A percentile compares a stretch with the other conserved stretches of the same genome.
Evolutionary conservation across 2,113 vertebrate genomes (phyloP).

Genomic region (Pelusios castaneus): DNA sequence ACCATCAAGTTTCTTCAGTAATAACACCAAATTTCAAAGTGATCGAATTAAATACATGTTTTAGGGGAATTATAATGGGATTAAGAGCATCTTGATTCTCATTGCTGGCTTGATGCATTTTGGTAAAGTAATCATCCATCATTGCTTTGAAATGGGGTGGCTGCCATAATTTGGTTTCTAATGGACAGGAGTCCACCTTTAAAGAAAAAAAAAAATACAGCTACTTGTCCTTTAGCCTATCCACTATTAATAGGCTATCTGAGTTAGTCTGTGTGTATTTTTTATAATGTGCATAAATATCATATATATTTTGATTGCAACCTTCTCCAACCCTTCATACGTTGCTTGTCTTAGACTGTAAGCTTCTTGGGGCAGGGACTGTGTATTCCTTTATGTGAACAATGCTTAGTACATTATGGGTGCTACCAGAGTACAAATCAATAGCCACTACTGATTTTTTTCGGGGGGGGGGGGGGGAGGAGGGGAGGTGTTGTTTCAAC

Average conservation of each 20-base stretch:
- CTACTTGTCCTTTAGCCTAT: not conserved
- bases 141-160: not conserved
- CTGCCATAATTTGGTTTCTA: conserved; percentile 20
- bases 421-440: not conserved
- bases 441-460: not conserved
- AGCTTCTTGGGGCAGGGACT: not conserved
- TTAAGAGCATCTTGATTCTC: not conserved
- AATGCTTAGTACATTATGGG: not conserved
- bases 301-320: not conserved
- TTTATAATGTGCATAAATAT: not conserved
- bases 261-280: not conserved
- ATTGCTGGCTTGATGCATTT: too few relatives aligned
- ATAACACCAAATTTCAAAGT: not conserved
- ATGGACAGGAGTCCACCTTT: conserved; percentile 16
- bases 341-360: not conserved
- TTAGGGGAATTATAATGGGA: not conserved
- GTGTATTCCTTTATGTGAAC: not conserved
- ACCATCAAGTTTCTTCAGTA: not conserved
- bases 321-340: not conserved
- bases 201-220: not conserved
- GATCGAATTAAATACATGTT: not conserved
- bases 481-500: not conserved
- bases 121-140: not conserved
- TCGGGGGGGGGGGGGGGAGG: not conserved
- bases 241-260: not conserved